phyloP scores from a whole-genome alignment of 1,140 invertebrate species.

The Pachyrhynchus sulphureomaculatus region DNA sequence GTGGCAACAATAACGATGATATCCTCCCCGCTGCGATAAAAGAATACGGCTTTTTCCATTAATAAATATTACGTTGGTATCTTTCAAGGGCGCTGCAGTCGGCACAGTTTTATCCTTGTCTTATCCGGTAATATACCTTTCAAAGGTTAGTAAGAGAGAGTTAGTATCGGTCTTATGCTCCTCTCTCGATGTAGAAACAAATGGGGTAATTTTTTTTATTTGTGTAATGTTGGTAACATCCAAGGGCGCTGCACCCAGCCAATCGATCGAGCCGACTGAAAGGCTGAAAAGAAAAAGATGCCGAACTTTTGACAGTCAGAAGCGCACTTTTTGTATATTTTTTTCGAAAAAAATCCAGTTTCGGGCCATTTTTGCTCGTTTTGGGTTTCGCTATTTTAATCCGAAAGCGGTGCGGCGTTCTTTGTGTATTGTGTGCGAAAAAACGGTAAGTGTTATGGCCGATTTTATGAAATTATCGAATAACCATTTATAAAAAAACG shows the following conservation, averaged over 20 bases:
- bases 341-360: conserved; percentile 40
- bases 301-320: conserved; percentile 40
- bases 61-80: no score
- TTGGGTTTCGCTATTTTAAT: conserved; percentile 39
- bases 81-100: no score
- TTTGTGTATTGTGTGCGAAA: conserved; percentile 4
- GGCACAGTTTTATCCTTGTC: no score
- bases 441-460: not conserved
- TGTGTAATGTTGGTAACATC: conserved; percentile 10
- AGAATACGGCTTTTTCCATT: no score
- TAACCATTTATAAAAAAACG: conserved; percentile 25
- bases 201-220: not conserved
- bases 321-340: conserved; percentile 47
- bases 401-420: conserved; percentile 6
- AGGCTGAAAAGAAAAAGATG: conserved; percentile 33
- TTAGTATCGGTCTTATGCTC: no score
- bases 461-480: conserved; percentile 3
- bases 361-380: conserved; percentile 29
- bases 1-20: no score
- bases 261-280: conserved; percentile 33
- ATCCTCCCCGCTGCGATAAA: no score
- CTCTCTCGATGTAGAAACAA: no score
- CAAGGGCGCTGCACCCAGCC: conserved; percentile 5
- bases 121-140: no score
- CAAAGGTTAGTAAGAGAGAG: no score